Evolutionary conservation across 2,888 invertebrate species (phyloP), one percentile per base, ranked within the genome.

Genomic region (Netelia inedita): DNA sequence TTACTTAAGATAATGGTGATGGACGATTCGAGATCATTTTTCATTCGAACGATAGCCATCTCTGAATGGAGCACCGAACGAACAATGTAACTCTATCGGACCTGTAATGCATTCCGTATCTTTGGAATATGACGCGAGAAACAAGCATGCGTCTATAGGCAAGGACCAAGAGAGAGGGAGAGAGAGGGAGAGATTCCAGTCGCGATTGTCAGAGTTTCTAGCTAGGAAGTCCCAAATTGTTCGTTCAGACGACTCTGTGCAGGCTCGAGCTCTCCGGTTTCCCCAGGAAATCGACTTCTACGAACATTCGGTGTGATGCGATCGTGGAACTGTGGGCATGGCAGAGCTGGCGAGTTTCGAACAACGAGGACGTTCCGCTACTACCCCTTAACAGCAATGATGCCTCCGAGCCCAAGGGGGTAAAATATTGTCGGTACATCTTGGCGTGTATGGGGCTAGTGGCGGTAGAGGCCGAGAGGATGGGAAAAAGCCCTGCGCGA

Each of bases 241-340:
- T 57, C 59, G 78, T 79, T 65, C 68, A n/a, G 65, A 79, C 71
- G 46, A 43, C 9, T 63, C 66, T 35, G 19, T 35, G 19, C 57
- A 16, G 73, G 28, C 46, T 5, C 19, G 41, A 41, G 10, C 6
- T 73, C 46, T 57, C 16, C 9, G 72, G 55, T 73, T 72, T 72
- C 79, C 21, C 68, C 75, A 65, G 85, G 82, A 85, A 82, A 85
- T 85, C 85, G 79, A 82, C 75, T 85, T 85, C 55, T 35, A 41
- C 59, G 53, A n/a, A 19, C 21, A 55, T 16, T 35, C 65, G 55
- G 72, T 55, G 63, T 61, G 72, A 82, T 82, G 71, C 65, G 72
- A 79, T 81, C 81, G 73, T 69, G 50, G 43, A 75, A 75, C 75
- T 75, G 46, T 65, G 82, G 66, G 75, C 59, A 75, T 79, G 41